Percentiles rank a stretch among this genome's conserved stretches.
phyloP scores from a whole-genome alignment of 1,140 invertebrate species.

The Drosophila bifasciata region DNA sequence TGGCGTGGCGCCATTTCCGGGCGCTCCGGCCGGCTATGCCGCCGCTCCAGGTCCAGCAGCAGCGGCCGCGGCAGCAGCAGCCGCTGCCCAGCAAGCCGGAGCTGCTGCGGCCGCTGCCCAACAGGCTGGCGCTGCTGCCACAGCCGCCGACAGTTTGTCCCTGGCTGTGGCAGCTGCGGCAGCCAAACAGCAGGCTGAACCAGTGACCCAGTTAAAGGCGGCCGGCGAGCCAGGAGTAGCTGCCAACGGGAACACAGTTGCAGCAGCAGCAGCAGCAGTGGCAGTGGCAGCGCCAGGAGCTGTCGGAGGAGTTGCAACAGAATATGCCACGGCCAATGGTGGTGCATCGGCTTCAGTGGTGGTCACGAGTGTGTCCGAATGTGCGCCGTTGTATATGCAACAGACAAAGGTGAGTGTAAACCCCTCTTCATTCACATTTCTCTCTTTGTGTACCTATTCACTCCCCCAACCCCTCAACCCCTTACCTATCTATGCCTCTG shows the following conservation, averaged over 20 bases:
- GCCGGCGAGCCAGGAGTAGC: constrained; percentile 69
- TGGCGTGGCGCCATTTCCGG: constrained; percentile 93
- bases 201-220: constrained; percentile 86
- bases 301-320: constrained; percentile 38
- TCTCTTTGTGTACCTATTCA: background rate
- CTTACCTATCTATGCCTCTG: background rate
- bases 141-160: constrained; percentile 84
- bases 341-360: constrained; percentile 76
- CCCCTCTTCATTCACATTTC: background rate
- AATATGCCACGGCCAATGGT: constrained; percentile 19
- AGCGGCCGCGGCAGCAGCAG: constrained; percentile 86
- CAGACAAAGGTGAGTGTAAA: constrained; percentile 78
- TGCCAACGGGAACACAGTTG: constrained; percentile 45
- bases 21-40: constrained; percentile 91
- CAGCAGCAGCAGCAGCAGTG: constrained; percentile 13
- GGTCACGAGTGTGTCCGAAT: constrained; percentile 83
- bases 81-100: constrained; percentile 86
- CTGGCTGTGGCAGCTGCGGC: constrained; percentile 87
- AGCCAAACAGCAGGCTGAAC: constrained; percentile 83
- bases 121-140: constrained; percentile 79
- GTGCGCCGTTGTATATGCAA: constrained; percentile 80
- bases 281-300: constrained; percentile 26
- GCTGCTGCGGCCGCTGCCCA: constrained; percentile 84
- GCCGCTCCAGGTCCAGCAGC: constrained; percentile 88
- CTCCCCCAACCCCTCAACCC: constrained; percentile 1